Conservation (phyloP, 1,140 invertebrate genomes). For the Galendromus occidentalis region DNA sequence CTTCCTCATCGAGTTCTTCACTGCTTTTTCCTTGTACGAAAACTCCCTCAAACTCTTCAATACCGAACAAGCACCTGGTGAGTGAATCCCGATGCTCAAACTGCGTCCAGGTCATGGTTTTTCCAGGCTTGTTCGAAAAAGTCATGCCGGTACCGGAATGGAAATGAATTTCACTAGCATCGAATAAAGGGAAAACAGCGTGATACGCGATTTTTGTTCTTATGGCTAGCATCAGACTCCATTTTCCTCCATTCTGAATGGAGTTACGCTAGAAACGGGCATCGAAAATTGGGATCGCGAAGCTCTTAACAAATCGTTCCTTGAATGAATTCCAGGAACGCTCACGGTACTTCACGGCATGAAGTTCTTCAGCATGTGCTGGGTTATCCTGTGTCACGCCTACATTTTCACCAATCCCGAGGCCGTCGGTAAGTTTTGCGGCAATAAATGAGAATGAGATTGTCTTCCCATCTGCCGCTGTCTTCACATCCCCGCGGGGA, state of each 20-base stretch:
- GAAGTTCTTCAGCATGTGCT: constrained; percentile 27
- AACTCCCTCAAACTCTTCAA: neutral
- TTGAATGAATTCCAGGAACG: constrained; percentile 13
- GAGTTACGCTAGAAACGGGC: too few species aligned
- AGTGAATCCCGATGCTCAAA: neutral
- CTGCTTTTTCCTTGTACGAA: neutral
- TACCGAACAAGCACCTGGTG: neutral
- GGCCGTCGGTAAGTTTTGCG: neutral
- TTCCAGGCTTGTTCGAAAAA: too few species aligned
- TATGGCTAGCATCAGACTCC: too few species aligned
- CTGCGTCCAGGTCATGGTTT: neutral
- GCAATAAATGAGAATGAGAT: neutral
- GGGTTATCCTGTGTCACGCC: constrained; percentile 30
- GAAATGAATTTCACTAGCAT: too few species aligned
- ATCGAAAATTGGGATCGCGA: too few species aligned
- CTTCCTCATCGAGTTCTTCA: neutral
- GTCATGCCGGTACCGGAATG: too few species aligned
- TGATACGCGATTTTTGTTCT: too few species aligned
- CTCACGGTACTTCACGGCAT: constrained; percentile 19
- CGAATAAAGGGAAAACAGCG: too few species aligned
- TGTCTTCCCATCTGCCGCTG: too few species aligned
- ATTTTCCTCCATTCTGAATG: too few species aligned
- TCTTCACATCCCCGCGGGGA: too few species aligned
- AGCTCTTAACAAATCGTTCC: too few species aligned
- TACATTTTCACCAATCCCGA: constrained; percentile 18